These are phyloP conservation scores for Melanchra persicariae DNA, from an alignment of 2,888 invertebrate species.

Conservation along the genomic window DNA sequence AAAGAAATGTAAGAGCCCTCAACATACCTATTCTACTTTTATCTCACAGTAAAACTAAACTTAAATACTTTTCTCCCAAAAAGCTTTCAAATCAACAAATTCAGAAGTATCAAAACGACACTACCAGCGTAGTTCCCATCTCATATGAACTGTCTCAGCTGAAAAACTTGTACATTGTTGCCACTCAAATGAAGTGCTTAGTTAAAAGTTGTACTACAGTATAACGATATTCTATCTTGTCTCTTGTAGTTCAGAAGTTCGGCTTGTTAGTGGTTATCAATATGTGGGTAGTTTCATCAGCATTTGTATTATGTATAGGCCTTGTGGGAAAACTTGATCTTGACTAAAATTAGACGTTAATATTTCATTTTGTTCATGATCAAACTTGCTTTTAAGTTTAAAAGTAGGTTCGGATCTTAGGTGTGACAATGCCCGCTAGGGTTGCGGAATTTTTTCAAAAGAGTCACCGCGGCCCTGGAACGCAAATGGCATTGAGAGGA, in stretches of 20 bases:
- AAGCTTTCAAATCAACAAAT: not conserved
- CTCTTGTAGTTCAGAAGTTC: constrained; percentile 40
- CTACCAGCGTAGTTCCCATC: not conserved
- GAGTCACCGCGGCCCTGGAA: too few species aligned
- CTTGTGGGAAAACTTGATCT: not conserved
- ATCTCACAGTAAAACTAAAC: too few species aligned
- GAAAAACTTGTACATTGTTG: constrained; percentile 45
- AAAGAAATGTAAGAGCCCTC: too few species aligned
- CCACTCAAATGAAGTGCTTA: constrained; percentile 48
- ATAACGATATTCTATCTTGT: constrained; percentile 46
- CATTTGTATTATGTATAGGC: not conserved
- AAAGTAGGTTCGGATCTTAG: too few species aligned
- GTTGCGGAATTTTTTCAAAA: too few species aligned
- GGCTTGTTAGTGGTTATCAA: constrained; percentile 45
- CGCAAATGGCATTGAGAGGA: too few species aligned
- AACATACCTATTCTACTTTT: too few species aligned
- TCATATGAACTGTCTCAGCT: constrained; percentile 24
- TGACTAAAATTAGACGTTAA: not conserved
- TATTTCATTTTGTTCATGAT: too few species aligned
- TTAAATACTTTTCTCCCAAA: not conserved
- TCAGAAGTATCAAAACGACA: constrained; percentile 22
- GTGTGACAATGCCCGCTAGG: too few species aligned
- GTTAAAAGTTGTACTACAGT: constrained; percentile 54
- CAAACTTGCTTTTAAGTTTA: too few species aligned
- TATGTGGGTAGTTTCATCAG: constrained; percentile 30